These are phyloP conservation scores for Hippotragus niger DNA, from an alignment of 2,113 vertebrate genomes.

Conservation along the genomic window DNA sequence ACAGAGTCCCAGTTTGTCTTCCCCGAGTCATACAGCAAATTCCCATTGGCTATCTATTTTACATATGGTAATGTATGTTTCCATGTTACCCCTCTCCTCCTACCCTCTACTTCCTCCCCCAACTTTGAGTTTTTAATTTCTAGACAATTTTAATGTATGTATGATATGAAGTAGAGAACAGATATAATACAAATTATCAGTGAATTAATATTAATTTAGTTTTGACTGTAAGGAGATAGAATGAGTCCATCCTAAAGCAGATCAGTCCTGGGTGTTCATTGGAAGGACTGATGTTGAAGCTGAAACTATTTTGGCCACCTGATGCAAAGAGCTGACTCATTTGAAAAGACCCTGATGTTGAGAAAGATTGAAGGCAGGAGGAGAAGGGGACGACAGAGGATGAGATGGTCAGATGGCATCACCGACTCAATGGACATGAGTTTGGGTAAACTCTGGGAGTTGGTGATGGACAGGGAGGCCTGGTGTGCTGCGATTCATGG, in stretches of 20 bases:
- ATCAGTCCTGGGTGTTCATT: not conserved
- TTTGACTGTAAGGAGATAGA: not conserved
- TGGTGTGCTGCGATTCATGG: not conserved
- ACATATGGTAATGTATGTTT: not conserved
- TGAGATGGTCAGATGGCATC: not conserved
- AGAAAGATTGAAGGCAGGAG: not conserved
- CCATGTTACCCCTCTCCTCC: not conserved
- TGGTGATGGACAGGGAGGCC: not conserved
- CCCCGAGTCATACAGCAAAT: not conserved
- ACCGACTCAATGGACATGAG: not conserved
- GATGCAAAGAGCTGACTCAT: not conserved
- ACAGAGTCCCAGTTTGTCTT: not conserved
- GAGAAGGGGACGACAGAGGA: not conserved
- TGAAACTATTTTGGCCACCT: not conserved
- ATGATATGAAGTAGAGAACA: not conserved
- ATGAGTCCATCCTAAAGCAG: not conserved
- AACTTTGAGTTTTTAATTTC: not conserved
- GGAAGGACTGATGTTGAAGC: not conserved
- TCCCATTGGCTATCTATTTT: not conserved
- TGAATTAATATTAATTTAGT: not conserved
- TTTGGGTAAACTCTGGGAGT: accelerated
- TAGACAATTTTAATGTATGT: not conserved
- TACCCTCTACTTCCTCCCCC: not conserved
- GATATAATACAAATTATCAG: not conserved
- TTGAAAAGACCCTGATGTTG: not conserved